Conservation (phyloP, 2,888 invertebrate genomes). For the Lasioglossum figueresi region DNA sequence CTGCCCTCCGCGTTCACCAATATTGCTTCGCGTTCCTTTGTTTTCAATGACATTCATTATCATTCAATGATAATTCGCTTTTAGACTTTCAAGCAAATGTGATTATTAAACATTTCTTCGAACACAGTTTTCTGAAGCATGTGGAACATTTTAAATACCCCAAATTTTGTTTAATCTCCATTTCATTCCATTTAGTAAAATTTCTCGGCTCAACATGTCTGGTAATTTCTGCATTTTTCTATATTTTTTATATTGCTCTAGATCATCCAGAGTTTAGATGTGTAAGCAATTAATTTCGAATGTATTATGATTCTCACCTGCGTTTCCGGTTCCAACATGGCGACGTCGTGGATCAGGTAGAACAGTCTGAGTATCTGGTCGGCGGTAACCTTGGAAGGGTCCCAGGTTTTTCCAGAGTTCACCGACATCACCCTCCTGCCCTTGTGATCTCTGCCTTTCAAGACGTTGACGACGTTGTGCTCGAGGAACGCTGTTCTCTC, state of each 20-base stretch:
- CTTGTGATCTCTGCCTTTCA: constrained; percentile 90
- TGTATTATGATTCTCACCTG: constrained; percentile 83
- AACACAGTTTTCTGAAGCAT: not conserved
- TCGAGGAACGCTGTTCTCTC: constrained; percentile 89
- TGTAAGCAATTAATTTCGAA: not conserved
- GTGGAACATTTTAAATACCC: not conserved
- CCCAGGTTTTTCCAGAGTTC: constrained; percentile 90
- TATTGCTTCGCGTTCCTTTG: no score
- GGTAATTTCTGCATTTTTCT: not conserved
- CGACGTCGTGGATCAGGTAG: constrained; percentile 92
- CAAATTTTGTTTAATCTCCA: not conserved
- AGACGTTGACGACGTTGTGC: constrained; percentile 90
- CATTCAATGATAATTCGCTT: no score
- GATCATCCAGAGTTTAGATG: not conserved
- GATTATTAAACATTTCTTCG: not conserved
- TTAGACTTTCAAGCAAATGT: not conserved
- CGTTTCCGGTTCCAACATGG: constrained; percentile 91
- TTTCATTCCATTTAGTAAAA: not conserved
- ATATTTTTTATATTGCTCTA: not conserved
- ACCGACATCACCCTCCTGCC: constrained; percentile 91
- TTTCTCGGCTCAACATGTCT: not conserved
- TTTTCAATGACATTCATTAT: no score
- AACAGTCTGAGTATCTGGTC: constrained; percentile 92
- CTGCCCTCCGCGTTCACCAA: no score
- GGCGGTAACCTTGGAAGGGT: constrained; percentile 89